Evolutionary conservation across 2,113 vertebrate species (phyloP).

Genomic region (Ailurus styani): DNA sequence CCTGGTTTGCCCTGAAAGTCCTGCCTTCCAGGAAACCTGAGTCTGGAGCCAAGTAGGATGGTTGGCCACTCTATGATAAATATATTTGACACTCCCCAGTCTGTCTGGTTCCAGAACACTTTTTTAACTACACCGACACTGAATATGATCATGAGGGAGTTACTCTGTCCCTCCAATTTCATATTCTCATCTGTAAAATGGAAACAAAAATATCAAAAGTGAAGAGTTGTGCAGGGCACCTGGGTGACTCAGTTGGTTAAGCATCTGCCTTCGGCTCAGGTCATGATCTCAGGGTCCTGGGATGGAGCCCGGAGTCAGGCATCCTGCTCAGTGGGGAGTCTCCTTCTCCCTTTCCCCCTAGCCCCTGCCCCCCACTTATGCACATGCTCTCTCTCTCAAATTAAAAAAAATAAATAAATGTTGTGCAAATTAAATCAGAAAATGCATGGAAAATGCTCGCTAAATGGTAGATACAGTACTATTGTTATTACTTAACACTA

Average conservation of each 20-base stretch:
- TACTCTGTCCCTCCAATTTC: background rate
- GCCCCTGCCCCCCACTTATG: background rate
- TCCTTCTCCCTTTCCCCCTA: background rate
- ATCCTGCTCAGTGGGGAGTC: background rate
- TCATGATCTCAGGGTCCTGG: background rate
- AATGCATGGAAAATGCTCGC: background rate
- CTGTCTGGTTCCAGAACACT: background rate
- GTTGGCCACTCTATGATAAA: background rate
- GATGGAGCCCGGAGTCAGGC: background rate
- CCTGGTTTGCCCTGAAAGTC: background rate
- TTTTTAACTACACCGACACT: background rate
- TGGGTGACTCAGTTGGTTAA: background rate
- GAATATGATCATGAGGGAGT: background rate
- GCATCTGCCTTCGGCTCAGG: background rate
- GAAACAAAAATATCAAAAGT: background rate
- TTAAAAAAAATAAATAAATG: background rate
- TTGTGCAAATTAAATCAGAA: background rate
- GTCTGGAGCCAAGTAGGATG: background rate
- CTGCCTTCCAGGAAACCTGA: background rate
- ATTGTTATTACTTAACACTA: background rate
- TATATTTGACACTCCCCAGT: background rate
- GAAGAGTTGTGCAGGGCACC: background rate
- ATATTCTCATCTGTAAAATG: background rate
- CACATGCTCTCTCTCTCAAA: background rate
- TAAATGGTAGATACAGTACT: background rate